Percentiles rank a stretch among this genome's conserved stretches.
These are phyloP conservation scores for Neodiprion pinetum DNA, from an alignment of 1,140 invertebrate genomes.

Conservation along the genomic window DNA sequence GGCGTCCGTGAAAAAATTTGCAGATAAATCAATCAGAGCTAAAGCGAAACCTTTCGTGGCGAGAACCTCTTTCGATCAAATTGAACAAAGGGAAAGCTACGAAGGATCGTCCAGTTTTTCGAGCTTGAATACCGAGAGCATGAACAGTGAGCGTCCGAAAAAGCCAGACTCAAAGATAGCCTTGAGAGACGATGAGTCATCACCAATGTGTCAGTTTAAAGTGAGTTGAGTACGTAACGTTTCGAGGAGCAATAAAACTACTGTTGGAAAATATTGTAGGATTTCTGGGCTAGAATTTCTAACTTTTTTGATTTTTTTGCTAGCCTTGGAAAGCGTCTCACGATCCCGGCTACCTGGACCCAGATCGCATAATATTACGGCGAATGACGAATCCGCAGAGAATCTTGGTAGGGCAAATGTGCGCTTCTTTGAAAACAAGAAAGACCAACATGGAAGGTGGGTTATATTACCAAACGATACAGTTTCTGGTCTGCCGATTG, in stretches of 20 bases:
- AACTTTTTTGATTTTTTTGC: not conserved
- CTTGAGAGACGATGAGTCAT: not conserved
- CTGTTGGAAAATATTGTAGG: not conserved
- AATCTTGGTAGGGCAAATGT: constrained; percentile 38
- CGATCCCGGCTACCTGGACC: constrained; percentile 27
- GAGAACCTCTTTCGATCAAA: not conserved
- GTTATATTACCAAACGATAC: not conserved
- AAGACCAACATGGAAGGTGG: constrained; percentile 30
- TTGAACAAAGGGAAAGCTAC: not conserved
- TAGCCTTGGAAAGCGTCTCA: constrained; percentile 24
- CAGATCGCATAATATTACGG: constrained; percentile 35
- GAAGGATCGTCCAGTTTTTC: not conserved
- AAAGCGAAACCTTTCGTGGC: not conserved
- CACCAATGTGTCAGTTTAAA: constrained; percentile 16
- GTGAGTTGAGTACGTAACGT: not conserved
- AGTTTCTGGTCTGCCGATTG: not conserved
- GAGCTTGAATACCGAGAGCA: not conserved
- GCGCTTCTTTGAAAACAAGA: constrained; percentile 33
- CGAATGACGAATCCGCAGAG: constrained; percentile 38
- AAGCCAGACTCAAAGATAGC: constrained; percentile 10
- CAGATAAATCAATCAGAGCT: not conserved
- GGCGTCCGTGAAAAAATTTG: not conserved
- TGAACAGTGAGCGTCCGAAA: not conserved
- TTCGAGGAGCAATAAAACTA: not conserved
- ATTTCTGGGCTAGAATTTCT: not conserved